A percentile compares a stretch with the other conserved stretches of the same genome.
phyloP scores from a whole-genome alignment of 2,888 invertebrate species.

The Oscheius myriophilus region DNA sequence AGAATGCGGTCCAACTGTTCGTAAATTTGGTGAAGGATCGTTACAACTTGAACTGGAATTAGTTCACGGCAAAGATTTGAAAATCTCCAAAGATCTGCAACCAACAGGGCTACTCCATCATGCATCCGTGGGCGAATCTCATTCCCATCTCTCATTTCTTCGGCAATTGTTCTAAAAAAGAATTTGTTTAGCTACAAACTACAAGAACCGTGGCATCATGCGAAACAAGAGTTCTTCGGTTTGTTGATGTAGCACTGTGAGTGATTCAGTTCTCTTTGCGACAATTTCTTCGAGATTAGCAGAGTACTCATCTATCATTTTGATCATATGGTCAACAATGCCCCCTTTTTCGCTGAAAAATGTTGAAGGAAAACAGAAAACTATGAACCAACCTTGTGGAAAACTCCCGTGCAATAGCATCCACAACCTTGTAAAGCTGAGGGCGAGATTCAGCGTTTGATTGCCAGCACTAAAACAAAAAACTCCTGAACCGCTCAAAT shows the following conservation, averaged over 20 bases:
- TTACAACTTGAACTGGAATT: constrained; percentile 51
- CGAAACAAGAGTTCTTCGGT: constrained; percentile 50
- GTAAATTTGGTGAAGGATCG: constrained; percentile 44
- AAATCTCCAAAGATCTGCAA: constrained; percentile 50
- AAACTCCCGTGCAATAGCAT: constrained; percentile 49
- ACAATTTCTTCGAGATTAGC: constrained; percentile 53
- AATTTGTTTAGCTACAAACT: no score
- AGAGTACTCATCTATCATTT: constrained; percentile 56
- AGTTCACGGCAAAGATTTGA: constrained; percentile 48
- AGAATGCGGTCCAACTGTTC: no score
- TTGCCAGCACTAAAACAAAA: constrained; percentile 38
- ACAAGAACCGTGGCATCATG: constrained; percentile 42
- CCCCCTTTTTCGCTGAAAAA: constrained; percentile 43
- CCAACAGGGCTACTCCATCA: constrained; percentile 39
- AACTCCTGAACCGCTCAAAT: no score
- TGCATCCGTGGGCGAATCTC: constrained; percentile 43
- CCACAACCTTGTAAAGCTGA: constrained; percentile 37
- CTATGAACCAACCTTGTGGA: no score
- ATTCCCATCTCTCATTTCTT: constrained; percentile 40
- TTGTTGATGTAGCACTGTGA: constrained; percentile 38
- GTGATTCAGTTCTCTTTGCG: constrained; percentile 43
- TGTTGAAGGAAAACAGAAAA: background rate
- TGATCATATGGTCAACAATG: constrained; percentile 53
- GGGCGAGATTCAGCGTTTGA: constrained; percentile 39
- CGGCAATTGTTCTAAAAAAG: constrained; percentile 40